Conservation (phyloP, 2,113 vertebrate species). For the Galbula dea region DNA sequence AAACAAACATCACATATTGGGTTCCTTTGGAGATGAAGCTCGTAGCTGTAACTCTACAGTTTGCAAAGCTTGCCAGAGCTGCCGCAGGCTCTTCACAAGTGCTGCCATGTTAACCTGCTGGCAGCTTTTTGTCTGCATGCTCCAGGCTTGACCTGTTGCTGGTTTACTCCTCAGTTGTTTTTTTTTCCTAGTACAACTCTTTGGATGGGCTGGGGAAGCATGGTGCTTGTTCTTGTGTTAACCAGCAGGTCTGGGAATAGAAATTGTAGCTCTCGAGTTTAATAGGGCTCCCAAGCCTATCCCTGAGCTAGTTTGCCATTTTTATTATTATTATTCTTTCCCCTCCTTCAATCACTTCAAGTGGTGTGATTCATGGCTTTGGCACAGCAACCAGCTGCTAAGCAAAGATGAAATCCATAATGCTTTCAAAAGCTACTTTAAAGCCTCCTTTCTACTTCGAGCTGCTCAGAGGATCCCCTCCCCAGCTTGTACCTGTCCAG, state of each 20-base stretch:
- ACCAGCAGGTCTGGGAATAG: conserved; percentile 31
- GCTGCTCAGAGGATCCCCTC: not conserved
- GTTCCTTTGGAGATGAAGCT: conserved; percentile 29
- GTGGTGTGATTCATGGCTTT: conserved; percentile 24
- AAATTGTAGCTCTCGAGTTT: conserved; percentile 52
- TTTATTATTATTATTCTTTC: conserved; percentile 52
- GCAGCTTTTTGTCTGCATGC: conserved; percentile 3
- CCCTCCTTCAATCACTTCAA: conserved; percentile 34
- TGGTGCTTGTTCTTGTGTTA: conserved; percentile 11
- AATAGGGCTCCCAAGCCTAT: conserved; percentile 31
- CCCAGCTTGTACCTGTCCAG: not conserved
- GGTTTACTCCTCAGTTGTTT: conserved; percentile 22
- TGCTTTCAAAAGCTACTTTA: not conserved
- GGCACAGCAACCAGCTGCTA: conserved; percentile 18
- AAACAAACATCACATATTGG: conserved; percentile 60
- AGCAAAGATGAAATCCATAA: conserved; percentile 22
- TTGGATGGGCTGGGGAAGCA: conserved; percentile 8
- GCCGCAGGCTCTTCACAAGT: not conserved
- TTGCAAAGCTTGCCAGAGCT: conserved; percentile 27
- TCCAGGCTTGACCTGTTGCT: conserved; percentile 20
- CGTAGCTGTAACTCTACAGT: conserved; percentile 22
- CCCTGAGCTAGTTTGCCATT: conserved; percentile 37
- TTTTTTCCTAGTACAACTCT: not conserved
- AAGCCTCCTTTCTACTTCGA: not conserved
- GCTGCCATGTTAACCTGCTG: conserved; percentile 34